Percentiles rank a stretch among this genome's conserved stretches.
Evolutionary conservation across 2,888 invertebrate genomes (phyloP).

Genomic region (Watsonalla binaria): DNA sequence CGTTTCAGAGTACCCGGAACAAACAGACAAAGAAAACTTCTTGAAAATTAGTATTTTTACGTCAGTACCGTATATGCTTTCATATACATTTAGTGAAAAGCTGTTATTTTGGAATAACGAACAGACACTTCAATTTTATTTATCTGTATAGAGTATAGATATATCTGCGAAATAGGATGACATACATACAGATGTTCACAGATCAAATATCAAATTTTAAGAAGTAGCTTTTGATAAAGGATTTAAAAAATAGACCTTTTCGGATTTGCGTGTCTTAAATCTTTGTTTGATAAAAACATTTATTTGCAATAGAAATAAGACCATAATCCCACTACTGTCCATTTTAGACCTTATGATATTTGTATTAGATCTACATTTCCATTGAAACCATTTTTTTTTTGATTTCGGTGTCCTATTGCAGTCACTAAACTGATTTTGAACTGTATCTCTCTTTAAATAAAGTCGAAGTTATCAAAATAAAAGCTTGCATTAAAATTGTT

Average conservation of each 20-base stretch:
- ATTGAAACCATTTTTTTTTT: no score
- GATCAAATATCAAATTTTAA: not conserved
- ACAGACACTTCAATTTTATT: no score
- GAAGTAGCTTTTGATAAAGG: not conserved
- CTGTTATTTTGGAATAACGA: no score
- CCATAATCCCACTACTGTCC: not conserved
- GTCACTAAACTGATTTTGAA: not conserved
- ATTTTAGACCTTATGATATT: not conserved
- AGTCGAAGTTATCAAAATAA: not conserved
- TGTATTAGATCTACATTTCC: not conserved
- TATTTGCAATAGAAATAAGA: not conserved
- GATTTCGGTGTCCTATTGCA: not conserved
- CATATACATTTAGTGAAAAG: no score
- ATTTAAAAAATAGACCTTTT: not conserved
- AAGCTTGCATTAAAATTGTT: not conserved
- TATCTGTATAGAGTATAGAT: no score
- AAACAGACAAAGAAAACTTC: no score
- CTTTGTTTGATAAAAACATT: not conserved
- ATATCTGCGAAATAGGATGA: no score
- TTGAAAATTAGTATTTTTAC: no score
- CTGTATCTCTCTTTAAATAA: not conserved
- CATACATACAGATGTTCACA: slow-evolving; percentile 7
- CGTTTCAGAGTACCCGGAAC: no score
- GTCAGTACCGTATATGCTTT: no score
- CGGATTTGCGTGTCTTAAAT: not conserved